These are phyloP conservation scores for Ostrea denselamellosa DNA, from an alignment of 1,140 invertebrate species.

Conservation along the genomic window DNA sequence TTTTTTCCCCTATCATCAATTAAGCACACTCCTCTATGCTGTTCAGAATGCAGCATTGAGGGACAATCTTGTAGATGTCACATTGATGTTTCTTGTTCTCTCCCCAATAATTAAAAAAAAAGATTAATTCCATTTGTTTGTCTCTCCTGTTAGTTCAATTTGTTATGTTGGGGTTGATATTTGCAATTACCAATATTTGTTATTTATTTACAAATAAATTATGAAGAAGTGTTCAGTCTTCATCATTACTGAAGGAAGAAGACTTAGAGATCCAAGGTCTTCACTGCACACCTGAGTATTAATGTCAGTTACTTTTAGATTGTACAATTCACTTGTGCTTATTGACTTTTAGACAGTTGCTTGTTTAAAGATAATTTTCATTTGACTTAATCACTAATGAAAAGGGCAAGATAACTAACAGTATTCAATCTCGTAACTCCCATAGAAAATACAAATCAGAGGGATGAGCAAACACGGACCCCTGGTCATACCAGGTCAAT, in stretches of 20 bases:
- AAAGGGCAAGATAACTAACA: too few species aligned
- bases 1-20: not conserved
- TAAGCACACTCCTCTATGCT: not conserved
- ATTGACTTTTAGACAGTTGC: too few species aligned
- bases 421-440: too few species aligned
- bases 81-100: not conserved
- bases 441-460: too few species aligned
- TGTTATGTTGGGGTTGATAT: conserved; percentile 27
- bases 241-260: not conserved
- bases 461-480: too few species aligned
- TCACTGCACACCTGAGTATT: too few species aligned
- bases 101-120: not conserved
- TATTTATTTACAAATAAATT: conserved; percentile 15
- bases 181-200: conserved; percentile 40
- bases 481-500: too few species aligned
- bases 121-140: not conserved
- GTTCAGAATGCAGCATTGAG: not conserved
- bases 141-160: not conserved
- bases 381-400: too few species aligned
- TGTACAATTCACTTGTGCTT: too few species aligned
- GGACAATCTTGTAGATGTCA: not conserved
- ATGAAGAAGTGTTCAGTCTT: not conserved
- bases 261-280: too few species aligned
- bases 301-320: too few species aligned
- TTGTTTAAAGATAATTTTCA: too few species aligned